Base-by-base conservation (phyloP, 2,113 vertebrate species). In the Sinocyclocheilus rhinocerous region DNA sequence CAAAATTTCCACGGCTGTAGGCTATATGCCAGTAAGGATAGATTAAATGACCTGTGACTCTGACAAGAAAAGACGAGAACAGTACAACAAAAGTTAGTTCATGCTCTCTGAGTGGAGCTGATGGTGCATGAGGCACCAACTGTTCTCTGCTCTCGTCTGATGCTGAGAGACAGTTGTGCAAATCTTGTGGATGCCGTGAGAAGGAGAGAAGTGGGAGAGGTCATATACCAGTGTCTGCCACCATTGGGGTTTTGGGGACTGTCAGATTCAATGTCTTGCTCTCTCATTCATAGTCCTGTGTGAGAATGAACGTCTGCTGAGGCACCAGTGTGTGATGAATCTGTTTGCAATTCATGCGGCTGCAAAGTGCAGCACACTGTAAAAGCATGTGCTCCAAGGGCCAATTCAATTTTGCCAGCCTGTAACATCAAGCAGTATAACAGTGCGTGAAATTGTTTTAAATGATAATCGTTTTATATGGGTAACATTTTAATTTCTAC, bases 131-230 rank as follows among this genome's bases (percentile, higher is more conserved):
- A 83, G 79, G 45, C 85, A 4, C 36, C 50, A 76, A 73, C 45
- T 20, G 70, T 42, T 78, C 9, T 29, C 22, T 48, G 18, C 79
- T 52, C 15, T 48, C 0, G 8, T 4, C 79, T 86, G 85, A 86
- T 83, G 70, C 69, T 83, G 12, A 65, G 70, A 76, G 85, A 86
- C 85, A 86, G 57, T 65, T 82, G 22, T 81, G 78, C 85, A 45
- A 18, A 73, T 59, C 79, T 75, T 76, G 79, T 86, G 70, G 45
- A 76, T 52, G 42, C 15, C 20, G 12, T 57, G 81, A 83, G 63
- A 57, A 57, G 80, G 67, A 69, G 63, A 50, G 42, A 76, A 29
- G 22, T 4, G 39, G 79, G 42, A 81, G 61, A 69, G 80, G 42
- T 82, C 39, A 69, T 67, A 33, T 33, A 72, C 67, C 13, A 67